These are phyloP conservation scores for Aldabrachelys gigantea DNA, from an alignment of 2,113 vertebrate genomes.

Conservation along the genomic window DNA sequence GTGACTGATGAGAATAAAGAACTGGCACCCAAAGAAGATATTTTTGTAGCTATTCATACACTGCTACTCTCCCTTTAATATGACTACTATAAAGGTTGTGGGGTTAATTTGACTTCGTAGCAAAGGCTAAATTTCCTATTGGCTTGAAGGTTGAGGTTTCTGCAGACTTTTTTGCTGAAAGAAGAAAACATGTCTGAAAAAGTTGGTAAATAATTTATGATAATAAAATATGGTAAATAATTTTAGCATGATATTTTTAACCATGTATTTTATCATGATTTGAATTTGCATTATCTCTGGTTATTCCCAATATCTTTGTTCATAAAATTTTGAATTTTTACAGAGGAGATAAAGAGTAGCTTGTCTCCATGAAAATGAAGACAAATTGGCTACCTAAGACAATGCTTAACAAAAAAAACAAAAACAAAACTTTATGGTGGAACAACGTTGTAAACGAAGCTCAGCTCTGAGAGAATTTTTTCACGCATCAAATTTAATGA, in stretches of 20 bases:
- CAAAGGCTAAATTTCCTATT: constrained; percentile 54
- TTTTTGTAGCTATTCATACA: not conserved
- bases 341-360: not conserved
- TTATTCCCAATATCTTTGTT: constrained; percentile 9
- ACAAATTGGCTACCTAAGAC: not conserved
- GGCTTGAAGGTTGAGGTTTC: constrained; percentile 46
- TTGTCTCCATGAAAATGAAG: constrained; percentile 15
- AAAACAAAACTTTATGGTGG: not conserved
- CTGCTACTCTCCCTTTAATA: not conserved
- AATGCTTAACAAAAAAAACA: constrained; percentile 20
- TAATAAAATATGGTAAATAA: constrained; percentile 33
- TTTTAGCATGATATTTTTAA: not conserved
- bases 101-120: constrained; percentile 31
- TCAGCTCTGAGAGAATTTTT: not conserved
- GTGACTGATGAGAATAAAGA: not conserved
- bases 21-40: not conserved
- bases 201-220: not conserved
- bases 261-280: not conserved
- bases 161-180: constrained; percentile 48
- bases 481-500: not conserved
- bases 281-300: constrained; percentile 12
- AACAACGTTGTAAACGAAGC: constrained; percentile 30
- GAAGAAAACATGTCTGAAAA: constrained; percentile 9
- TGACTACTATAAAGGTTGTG: not conserved
- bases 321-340: not conserved